Evolutionary conservation across 2,888 invertebrate species (phyloP), one percentile per base, ranked within the genome.

Genomic region (Dexiosoma caninum): DNA sequence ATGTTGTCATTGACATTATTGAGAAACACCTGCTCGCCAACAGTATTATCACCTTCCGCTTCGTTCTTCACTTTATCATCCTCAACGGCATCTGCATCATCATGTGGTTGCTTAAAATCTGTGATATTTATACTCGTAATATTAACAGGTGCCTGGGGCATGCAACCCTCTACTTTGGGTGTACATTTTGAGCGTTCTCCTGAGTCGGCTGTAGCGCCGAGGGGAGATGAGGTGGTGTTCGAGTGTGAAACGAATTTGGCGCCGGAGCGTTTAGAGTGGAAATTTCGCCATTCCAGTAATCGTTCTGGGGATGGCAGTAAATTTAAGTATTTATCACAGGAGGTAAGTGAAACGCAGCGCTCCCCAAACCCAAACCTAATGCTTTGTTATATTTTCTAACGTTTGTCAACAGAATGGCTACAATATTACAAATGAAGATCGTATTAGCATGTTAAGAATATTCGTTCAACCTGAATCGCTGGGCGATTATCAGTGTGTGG

Each of bases 241-340:
- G 95, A 95, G 85, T 97, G 97, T 87, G 94, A 95, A 85, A 93
- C 96, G 83, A 95, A 95, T 87, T 93, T 96, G 6, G 93, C 93
- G 0, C 95, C 95, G 0, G 96, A 96, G 85, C 92, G 92, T 81
- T 92, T 96, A 83, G 92, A 93, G 67, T 96, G 96, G 96, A 92
- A 95, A 80, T 95, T 95, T 91, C 93, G 94, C 82, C 92, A 93
- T 0, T 87, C 89, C 19, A 90, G 88, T 80, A 91, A 90, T 27
- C 84, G 84, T 12, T 76, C 83, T 9, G 82, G 83, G 12, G 79
- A 84, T 71, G 84, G 70, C 77, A 87, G 84, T 86, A 86, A 85
- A 82, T 87, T 77, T 85, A 88, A 82, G 35, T 85, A 85, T 81
- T 81, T 85, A 30, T 81, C 79, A 23, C 82, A 80, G 27, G 84